Evolutionary conservation across 2,888 invertebrate species (phyloP).

Genomic region (Branchipolynoe longqiensis): DNA sequence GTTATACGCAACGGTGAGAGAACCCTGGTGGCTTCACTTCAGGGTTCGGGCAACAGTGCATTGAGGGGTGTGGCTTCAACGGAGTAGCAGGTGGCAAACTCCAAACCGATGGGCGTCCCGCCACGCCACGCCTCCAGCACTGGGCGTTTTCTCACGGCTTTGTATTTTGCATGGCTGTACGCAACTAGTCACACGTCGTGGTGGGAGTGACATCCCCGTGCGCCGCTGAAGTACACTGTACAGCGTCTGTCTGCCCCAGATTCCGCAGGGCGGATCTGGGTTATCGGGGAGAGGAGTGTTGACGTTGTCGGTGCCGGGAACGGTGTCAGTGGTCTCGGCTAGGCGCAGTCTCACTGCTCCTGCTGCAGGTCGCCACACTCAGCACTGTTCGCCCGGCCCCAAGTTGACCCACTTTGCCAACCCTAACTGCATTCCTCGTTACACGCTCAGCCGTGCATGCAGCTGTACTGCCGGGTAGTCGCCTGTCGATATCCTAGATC

Average conservation of each 20-base stretch:
- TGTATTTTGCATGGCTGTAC: too few species aligned
- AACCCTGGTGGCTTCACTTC: background rate
- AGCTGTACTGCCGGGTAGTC: background rate
- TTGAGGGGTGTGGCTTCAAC: background rate
- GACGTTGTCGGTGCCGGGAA: background rate
- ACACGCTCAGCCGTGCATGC: background rate
- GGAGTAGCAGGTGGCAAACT: too few species aligned
- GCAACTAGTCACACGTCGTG: too few species aligned
- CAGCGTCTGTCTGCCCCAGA: constrained; percentile 15
- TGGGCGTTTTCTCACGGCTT: background rate
- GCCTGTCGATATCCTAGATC: background rate
- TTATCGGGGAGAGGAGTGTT: background rate
- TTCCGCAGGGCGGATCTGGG: background rate
- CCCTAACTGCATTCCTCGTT: background rate
- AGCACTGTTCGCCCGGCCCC: background rate
- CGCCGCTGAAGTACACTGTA: background rate
- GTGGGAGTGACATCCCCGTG: constrained; percentile 1
- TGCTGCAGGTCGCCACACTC: background rate
- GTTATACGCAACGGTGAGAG: too few species aligned
- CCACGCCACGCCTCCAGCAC: background rate
- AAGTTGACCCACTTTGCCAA: background rate
- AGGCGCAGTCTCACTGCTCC: background rate
- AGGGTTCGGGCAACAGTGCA: constrained; percentile 27
- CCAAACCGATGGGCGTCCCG: background rate
- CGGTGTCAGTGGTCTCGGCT: background rate